These are phyloP conservation scores for Pyrrhia umbra DNA, from an alignment of 2,888 invertebrate species.

Conservation along the genomic window DNA sequence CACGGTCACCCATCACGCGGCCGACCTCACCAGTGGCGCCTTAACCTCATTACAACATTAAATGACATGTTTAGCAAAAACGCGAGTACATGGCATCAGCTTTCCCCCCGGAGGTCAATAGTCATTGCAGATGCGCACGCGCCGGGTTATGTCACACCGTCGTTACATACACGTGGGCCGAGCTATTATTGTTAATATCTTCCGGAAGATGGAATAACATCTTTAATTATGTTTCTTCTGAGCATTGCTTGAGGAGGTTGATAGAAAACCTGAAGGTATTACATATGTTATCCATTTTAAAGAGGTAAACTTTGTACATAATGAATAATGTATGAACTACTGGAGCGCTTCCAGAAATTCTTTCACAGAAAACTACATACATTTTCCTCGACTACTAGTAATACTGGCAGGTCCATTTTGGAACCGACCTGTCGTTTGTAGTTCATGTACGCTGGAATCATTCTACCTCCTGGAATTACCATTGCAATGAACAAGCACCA, in stretches of 20 bases:
- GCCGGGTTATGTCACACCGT: constrained; percentile 28
- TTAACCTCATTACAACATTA: constrained; percentile 33
- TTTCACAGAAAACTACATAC: no score
- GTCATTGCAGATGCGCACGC: constrained; percentile 32
- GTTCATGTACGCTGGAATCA: no score
- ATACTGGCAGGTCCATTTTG: no score
- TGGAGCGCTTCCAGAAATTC: no score
- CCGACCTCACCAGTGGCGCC: constrained; percentile 16
- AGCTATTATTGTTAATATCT: constrained; percentile 22
- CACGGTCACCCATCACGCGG: constrained; percentile 21
- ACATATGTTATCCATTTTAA: no score
- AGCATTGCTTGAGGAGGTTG: neutral
- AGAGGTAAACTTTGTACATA: no score
- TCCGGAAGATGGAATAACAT: constrained; percentile 35
- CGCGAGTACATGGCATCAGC: constrained; percentile 30
- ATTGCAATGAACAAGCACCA: neutral
- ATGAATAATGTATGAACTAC: no score
- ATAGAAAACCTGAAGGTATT: neutral
- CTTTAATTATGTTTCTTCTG: neutral
- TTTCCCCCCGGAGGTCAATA: constrained; percentile 58
- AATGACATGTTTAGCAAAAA: constrained; percentile 38
- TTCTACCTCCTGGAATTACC: no score
- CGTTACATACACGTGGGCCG: constrained; percentile 17
- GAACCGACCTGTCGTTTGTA: no score
- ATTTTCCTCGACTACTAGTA: no score